Conservation (phyloP, 2,888 invertebrate species). For the Tetramorium bicarinatum region DNA sequence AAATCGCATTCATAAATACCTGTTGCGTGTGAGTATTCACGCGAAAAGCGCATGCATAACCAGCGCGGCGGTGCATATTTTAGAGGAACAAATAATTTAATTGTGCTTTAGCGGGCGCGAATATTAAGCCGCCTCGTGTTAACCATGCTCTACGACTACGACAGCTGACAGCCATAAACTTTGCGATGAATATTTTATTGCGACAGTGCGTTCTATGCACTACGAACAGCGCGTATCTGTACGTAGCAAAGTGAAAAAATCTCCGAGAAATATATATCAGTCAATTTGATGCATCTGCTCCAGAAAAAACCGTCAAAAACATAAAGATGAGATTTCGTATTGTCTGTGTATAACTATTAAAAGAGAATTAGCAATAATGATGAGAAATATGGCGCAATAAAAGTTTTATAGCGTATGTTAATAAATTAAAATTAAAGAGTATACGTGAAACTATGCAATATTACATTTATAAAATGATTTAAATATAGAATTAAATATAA, state of each 20-base stretch:
- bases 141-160: constrained; percentile 38
- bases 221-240: not conserved
- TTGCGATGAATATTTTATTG: constrained; percentile 56
- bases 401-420: no score
- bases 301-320: not conserved
- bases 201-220: constrained; percentile 6
- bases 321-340: not conserved
- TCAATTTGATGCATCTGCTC: not conserved
- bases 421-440: no score
- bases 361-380: no score
- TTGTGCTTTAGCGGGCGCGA: constrained; percentile 51
- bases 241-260: not conserved
- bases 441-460: no score
- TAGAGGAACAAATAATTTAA: constrained; percentile 68
- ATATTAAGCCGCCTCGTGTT: constrained; percentile 50
- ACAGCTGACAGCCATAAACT: constrained; percentile 49
- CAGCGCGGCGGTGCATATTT: constrained; percentile 55
- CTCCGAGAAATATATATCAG: not conserved
- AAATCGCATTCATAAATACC: constrained; percentile 63
- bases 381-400: no score
- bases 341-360: no score
- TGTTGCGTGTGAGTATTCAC: constrained; percentile 63
- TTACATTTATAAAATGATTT: no score
- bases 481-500: no score
- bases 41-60: constrained; percentile 67